Base-by-base conservation (phyloP, 2,888 invertebrate species). In the Acrobasis repandana region DNA sequence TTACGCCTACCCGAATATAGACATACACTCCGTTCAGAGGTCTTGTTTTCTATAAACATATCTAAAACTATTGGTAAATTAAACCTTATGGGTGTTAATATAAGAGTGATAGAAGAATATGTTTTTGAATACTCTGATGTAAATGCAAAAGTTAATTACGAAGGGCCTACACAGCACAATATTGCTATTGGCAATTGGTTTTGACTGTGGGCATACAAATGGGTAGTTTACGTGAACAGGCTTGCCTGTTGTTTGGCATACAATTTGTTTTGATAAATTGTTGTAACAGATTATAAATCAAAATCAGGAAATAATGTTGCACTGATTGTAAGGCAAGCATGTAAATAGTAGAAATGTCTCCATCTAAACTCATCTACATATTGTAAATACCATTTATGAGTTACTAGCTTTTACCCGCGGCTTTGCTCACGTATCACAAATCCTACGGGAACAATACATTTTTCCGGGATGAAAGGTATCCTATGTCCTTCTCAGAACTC, bases 1-100 rank as follows among this genome's bases (percentile, higher is more conserved):
- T 58, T 38, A 58, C 49, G 48, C 58, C 58, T 58, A 49, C 49
- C 58, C 49, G 50, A 58, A 58, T 58, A 58, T 58, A 38, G 58
- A 20, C 58, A 18, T 16, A 49, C 34, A 18, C 36, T 57, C 28
- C 14, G 58, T 58, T 58, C 18, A 46, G 15, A 36, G 36, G 36
- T 58, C 58, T 20, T 48, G 49, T 48, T 58, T 48, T n/a, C 34
- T 43, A 34, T 14, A 54, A 8, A 11, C 4, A 54, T 14, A 18
- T 18, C 54, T 20, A 38, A 54, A 38, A 54, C 54, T 54, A 43
- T 54, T 54, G n/a, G 38, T 5, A 54, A 11, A 43, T 18, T 54
- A 6, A 38, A 20, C 54, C 54, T 54, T 54, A 54, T 11, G 5
- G 3, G 5, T 38, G 14, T 54, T 10, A 36, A 8, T 6, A 20